These are phyloP conservation scores for Psittacula cyanocephala DNA, from an alignment of 2,113 vertebrate species.

Conservation along the genomic window DNA sequence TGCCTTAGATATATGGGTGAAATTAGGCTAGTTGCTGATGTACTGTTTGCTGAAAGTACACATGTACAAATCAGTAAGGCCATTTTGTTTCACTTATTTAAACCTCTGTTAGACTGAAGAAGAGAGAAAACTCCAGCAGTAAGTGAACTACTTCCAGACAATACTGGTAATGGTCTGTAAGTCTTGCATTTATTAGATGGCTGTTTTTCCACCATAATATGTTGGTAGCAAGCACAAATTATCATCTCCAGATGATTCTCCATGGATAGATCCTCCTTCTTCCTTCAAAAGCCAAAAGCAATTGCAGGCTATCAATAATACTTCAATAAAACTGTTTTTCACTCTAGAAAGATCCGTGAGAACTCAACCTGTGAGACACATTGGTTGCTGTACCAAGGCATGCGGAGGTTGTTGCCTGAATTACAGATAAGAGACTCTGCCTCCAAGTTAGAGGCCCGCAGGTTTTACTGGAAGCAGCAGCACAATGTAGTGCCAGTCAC, in stretches of 20 bases:
- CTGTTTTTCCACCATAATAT: background rate
- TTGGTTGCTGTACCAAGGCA: background rate
- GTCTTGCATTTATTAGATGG: background rate
- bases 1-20: background rate
- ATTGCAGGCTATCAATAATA: background rate
- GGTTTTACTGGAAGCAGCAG: constrained; percentile 18
- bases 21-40: background rate
- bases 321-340: background rate
- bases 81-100: background rate
- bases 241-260: background rate
- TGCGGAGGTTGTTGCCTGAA: background rate
- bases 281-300: background rate
- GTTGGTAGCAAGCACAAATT: constrained; percentile 13
- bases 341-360: background rate
- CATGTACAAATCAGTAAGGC: background rate
- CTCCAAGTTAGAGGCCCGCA: background rate
- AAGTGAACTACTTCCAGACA: background rate
- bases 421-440: background rate
- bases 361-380: background rate
- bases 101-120: background rate
- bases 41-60: background rate
- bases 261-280: background rate
- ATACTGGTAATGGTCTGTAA: background rate
- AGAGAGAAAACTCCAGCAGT: background rate
- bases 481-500: background rate